A percentile compares a stretch with the other conserved stretches of the same genome.
Evolutionary conservation across 2,113 vertebrate genomes (phyloP).

Genomic region (Balaenoptera acutorostrata): DNA sequence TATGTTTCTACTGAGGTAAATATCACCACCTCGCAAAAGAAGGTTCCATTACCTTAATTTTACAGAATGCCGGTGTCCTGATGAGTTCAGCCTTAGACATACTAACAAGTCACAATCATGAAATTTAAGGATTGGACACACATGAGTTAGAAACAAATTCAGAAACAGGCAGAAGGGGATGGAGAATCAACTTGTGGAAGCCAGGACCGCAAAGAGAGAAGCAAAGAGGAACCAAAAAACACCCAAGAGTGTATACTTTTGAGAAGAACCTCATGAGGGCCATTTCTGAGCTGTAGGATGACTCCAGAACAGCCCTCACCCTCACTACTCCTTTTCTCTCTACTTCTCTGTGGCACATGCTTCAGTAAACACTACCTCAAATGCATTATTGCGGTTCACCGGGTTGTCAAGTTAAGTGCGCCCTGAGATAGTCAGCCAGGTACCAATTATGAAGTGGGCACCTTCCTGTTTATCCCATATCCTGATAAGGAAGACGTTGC

Average conservation of each 20-base stretch:
- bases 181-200: neutral
- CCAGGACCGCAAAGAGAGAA: neutral
- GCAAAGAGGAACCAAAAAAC: neutral
- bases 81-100: neutral
- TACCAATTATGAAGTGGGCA: neutral
- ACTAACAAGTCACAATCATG: neutral
- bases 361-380: neutral
- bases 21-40: neutral
- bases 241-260: rapidly evolving
- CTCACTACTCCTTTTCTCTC: neutral
- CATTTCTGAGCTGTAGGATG: neutral
- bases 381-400: neutral
- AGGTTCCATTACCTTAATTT: neutral
- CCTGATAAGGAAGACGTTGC: neutral
- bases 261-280: neutral
- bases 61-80: neutral
- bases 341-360: neutral
- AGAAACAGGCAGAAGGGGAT: neutral
- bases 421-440: neutral
- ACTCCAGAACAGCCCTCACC: neutral
- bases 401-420: neutral
- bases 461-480: neutral
- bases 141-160: neutral
- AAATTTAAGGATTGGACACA: neutral
- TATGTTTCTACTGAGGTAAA: neutral